Conservation (phyloP, 2,113 vertebrate genomes). For the Ictalurus furcatus region DNA sequence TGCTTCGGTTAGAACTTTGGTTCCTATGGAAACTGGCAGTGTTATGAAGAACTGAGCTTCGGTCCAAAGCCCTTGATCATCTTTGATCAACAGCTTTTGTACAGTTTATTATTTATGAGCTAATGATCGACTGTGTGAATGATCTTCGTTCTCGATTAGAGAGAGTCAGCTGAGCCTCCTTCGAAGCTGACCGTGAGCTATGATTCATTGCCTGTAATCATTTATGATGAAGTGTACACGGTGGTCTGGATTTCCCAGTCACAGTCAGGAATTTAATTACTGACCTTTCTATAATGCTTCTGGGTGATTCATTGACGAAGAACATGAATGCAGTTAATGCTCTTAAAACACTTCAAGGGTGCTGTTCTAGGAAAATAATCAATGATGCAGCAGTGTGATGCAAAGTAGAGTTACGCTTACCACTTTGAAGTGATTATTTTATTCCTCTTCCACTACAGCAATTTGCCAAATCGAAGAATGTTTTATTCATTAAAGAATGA, state of each 20-base stretch:
- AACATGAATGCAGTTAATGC: neutral
- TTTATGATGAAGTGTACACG: neutral
- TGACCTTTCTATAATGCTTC: slow-evolving; percentile 3
- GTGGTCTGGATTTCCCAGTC: slow-evolving; percentile 23
- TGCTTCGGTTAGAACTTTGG: slow-evolving; percentile 34
- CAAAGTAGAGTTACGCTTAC: neutral
- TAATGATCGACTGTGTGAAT: neutral
- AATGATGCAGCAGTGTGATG: neutral
- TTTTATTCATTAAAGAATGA: neutral
- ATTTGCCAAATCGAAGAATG: neutral
- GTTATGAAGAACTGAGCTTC: slow-evolving; percentile 32
- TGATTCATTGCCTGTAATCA: slow-evolving; percentile 24
- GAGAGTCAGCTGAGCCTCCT: neutral
- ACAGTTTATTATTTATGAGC: slow-evolving; percentile 12
- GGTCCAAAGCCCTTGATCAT: neutral
- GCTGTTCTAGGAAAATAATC: neutral
- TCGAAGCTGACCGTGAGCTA: neutral
- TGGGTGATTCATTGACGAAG: neutral
- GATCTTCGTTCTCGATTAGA: neutral
- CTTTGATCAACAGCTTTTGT: slow-evolving; percentile 18
- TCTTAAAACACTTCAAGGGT: neutral
- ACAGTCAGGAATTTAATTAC: slow-evolving; percentile 31
- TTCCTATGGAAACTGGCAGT: slow-evolving; percentile 57
- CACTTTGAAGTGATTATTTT: neutral
- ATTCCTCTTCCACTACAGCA: neutral